phyloP scores from a whole-genome alignment of 2,797 vertebrate genomes.

The Staurois parvus region DNA sequence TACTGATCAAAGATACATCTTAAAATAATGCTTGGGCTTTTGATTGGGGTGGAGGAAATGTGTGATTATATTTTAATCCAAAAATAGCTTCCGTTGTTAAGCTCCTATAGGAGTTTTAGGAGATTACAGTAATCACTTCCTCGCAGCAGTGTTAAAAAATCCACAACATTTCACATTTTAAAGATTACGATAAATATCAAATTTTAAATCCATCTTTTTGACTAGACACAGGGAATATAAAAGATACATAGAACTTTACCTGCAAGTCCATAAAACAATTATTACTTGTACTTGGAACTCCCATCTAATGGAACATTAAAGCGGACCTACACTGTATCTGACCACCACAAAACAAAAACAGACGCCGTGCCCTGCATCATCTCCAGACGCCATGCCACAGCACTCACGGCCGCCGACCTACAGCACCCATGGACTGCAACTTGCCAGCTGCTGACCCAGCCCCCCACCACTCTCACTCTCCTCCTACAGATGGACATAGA shows the following conservation, averaged over 20 bases:
- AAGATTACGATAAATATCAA: not conserved
- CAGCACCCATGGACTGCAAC: too few species aligned
- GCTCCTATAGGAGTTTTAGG: slow-evolving; percentile 13
- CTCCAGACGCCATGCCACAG: too few species aligned
- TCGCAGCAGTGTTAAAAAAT: not conserved
- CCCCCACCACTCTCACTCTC: too few species aligned
- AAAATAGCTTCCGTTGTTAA: not conserved
- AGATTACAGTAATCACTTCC: slow-evolving; percentile 44
- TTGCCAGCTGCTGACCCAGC: too few species aligned
- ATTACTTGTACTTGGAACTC: too few species aligned
- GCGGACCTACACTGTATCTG: too few species aligned
- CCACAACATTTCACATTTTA: not conserved
- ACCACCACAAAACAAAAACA: too few species aligned
- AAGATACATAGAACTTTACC: not conserved
- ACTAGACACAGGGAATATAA: not conserved
- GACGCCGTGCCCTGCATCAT: too few species aligned
- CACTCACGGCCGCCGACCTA: too few species aligned
- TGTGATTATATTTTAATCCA: slow-evolving; percentile 33
- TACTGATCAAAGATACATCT: not conserved
- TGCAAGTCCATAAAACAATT: not conserved
- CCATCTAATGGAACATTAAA: too few species aligned
- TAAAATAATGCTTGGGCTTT: not conserved
- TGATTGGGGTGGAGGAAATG: not conserved
- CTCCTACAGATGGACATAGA: too few species aligned
- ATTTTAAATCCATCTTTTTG: not conserved